Evolutionary conservation across 2,113 vertebrate species (phyloP), one percentile per base, ranked within the genome.

Genomic region (Sciurus niger): DNA sequence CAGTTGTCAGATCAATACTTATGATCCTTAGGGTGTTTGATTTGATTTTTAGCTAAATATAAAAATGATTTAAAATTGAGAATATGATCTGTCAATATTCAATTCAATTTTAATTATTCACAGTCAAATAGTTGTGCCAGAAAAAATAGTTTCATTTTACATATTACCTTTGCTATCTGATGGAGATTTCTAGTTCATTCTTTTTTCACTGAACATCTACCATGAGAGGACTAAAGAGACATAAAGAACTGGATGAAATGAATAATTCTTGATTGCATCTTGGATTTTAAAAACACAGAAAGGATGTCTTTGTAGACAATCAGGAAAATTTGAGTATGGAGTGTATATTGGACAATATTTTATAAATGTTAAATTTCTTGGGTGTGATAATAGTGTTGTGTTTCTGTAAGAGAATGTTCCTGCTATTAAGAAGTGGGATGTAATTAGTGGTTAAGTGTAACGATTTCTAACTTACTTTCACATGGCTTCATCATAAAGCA

Each of bases 1-100:
- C 3, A 48, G 2, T 96, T 94, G 73, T 89, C 65, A 93, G 22
- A 95, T 84, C 55, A 84, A 78, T 79, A 84, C 6, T 92, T 32
- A 78, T 0, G 67, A 34, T 34, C 32, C 8, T 88, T 63, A 13
- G 6, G 22, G 16, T 14, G 34, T 88, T 95, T 90, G 30, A 34
- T 40, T 58, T 73, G 20, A 91, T 89, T 84, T 72, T 94, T 68
- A 60, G 17, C 12, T 60, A 30, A 89, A 85, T 80, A 46, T 78
- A 84, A 85, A 88, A 74, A 67, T 73, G 5, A 72, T 88, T 89
- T 53, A 84, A 74, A 90, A 60, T 70, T 65, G 34, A 95, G 72
- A 94, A 34, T 53, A 83, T 74, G 3, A 46, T 40, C 37, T n/a
- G n/a, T 79, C 37, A 32, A n/a, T 70, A 70, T 70, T 70, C n/a